phyloP scores from a whole-genome alignment of 2,797 vertebrate genomes.

The Serranus cabrilla region DNA sequence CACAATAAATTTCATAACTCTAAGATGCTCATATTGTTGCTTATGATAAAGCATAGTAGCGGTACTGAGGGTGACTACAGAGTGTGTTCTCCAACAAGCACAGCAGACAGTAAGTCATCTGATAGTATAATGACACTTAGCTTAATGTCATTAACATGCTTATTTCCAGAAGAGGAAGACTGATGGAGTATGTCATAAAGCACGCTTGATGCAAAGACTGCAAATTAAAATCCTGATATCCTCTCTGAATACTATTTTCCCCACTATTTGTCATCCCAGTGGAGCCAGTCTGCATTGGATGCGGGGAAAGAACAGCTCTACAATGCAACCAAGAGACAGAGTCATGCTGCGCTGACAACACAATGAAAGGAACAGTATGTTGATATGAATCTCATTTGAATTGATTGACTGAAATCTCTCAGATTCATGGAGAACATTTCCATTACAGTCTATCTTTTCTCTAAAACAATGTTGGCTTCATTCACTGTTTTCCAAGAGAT shows the following conservation, averaged over 20 bases:
- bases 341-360: slow-evolving; percentile 35
- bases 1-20: not conserved
- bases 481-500: slow-evolving; percentile 12
- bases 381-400: slow-evolving; percentile 60
- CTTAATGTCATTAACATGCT: not conserved
- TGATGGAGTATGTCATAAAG: slow-evolving; percentile 16
- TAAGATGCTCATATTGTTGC: not conserved
- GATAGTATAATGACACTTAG: not conserved
- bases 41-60: not conserved
- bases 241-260: slow-evolving; percentile 7
- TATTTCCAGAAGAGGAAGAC: not conserved
- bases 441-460: slow-evolving; percentile 12
- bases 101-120: not conserved
- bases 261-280: slow-evolving; percentile 14
- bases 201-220: not conserved
- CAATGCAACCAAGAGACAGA: slow-evolving; percentile 19
- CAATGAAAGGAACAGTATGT: slow-evolving; percentile 36
- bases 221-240: slow-evolving; percentile 24
- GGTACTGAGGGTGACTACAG: fast-evolving
- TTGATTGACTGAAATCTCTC: slow-evolving; percentile 40
- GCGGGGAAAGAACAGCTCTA: slow-evolving; percentile 22
- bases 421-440: slow-evolving; percentile 21
- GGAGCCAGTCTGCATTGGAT: slow-evolving; percentile 29
- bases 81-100: not conserved
- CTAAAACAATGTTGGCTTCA: not conserved